Evolutionary conservation across 2,113 vertebrate genomes (phyloP), one percentile per base, ranked within the genome.

Genomic region (Neogobius melanostomus): DNA sequence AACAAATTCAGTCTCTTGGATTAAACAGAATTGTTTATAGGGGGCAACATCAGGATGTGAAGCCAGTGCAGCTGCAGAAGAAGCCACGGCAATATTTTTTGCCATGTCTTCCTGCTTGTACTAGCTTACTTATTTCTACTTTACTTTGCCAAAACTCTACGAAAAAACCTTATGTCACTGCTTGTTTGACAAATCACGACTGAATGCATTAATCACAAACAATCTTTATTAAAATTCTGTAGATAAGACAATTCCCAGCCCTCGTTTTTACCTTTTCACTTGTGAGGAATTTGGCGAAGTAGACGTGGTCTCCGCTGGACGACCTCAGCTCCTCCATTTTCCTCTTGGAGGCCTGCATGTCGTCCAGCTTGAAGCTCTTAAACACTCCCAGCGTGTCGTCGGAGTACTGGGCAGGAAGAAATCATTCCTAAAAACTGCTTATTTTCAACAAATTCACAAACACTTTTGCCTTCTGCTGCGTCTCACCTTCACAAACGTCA

Each of bases 211-310:
- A 50, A 50, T 50, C 10, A 5, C 48, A 50, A 50, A 14, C 11
- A 9, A 7, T 11, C 7, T 49, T 49, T 21, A 21, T 21, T 21
- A 21, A 1, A 21, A 21, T 21, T 21, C 21, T 21, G 21, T 2
- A 21, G 21, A 1, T 2, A 21, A 21, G 9, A 10, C 8, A 52
- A 3, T 14, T 14, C 73, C 21, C 21, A 21, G 21, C 21, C 21
- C 21, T 21, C 21, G 57, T 17, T 49, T 54, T 28, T 88, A 99
- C 98, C 95, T 98, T 99, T 85, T 99, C 98, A 83, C 96, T 99
- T 69, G 98, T 99, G 76, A 99, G 93, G 84, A 99, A 99, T 89
- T 99, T 99, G 0, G 98, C 97, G 81, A 99, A 99, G 87, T 99
- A 99, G 0, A 98, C 96, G 2, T 99, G 96, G 2, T 98, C 97